Base-by-base conservation (phyloP, 1,140 invertebrate genomes). In the Trichonephila clavata region DNA sequence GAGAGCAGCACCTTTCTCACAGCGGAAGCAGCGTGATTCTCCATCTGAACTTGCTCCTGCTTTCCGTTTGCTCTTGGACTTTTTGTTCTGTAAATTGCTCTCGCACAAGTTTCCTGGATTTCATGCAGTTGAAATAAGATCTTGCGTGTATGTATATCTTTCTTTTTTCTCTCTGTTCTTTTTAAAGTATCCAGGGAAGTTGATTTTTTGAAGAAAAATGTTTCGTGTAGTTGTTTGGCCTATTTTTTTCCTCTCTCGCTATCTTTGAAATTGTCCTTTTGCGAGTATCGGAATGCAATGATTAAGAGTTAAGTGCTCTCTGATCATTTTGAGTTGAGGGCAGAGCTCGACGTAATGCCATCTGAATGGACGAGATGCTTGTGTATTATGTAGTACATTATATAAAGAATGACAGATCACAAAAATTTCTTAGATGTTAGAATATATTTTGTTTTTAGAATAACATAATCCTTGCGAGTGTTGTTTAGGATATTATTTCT, bases 1-100 rank as follows among this genome's bases (percentile, higher is more conserved):
- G 43, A 86, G 59, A 61, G 84, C 24, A 61, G 60, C 20, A n/a
- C 59, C 61, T 50, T 24, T 60, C 59, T 16, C 16, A 77, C 43
- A 77, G 27, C 60, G 27, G 57, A 86, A 32, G 84, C 84, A 43
- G 84, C 84, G 84, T 86, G 84, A 86, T 39, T 86, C 84, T 32
- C 84, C 39, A 61, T 14, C 81, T 57, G 13, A 16, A 24, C 32
- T 24, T 3, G 71, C 71, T 77, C 27, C 77, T 43, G 43, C 43
- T 20, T 27, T 81, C 32, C 43, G 63, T 68, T 50, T 68, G 63
- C 10, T 68, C 63, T 68, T 24, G 13, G 63, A 7, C 63, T 21
- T 68, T 68, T 68, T 68, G 63, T n/a, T 68, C 63, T n/a, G 2
- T 21, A 68, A 68, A 24, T 24, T 24, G n/a, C 63, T 24, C 7